Base-by-base conservation (phyloP, 2,888 invertebrate genomes). In the Meiosimyza platycephala region DNA sequence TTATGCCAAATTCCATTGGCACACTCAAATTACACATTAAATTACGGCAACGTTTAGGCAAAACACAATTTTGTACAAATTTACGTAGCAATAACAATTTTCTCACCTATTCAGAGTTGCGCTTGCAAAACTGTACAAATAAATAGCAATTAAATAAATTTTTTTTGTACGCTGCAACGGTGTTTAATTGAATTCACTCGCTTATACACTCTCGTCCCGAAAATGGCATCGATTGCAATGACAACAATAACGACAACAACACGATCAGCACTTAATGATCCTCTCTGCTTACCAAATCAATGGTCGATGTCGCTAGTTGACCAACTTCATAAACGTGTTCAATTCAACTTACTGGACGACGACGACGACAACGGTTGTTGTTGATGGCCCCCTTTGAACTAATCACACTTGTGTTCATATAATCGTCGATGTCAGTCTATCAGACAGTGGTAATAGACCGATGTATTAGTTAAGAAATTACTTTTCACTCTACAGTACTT, bases 301-400 rank as follows among this genome's bases (percentile, higher is more conserved):
- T 63, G 40, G 28, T 64, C 51, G 51, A 28, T 18, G 48, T 40
- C 67, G 22, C 50, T 62, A 51, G 69, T 69, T 71, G 72, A 60
- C 66, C 72, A 72, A 66, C 66, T 72, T 66, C 60, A 66, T 18
- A 66, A 69, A 66, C 66, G 54, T 33, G 72, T 72, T 66, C 72
- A 48, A 63, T 16, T 40, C n/a, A 11, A 48, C 15, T 16, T 22
- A 59, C 5, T 47, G 50, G 9, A 28, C 60, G 33, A 18, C 33
- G 33, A 28, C 28, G 33, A 22, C 47, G 16, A 6, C 16, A 33
- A 47, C 12, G 33, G 15, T 11, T 65, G 15, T 28, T 28, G 51
- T 16, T 48, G 50, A 51, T 69, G 52, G 69, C 69, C 60, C 48
- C 51, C 69, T 69, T 60, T 60, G 69, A 59, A 69, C 69, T 69